Percentiles rank a stretch among this genome's conserved stretches.
Conservation (phyloP, 2,888 invertebrate genomes). For the Nephrotoma flavescens region DNA sequence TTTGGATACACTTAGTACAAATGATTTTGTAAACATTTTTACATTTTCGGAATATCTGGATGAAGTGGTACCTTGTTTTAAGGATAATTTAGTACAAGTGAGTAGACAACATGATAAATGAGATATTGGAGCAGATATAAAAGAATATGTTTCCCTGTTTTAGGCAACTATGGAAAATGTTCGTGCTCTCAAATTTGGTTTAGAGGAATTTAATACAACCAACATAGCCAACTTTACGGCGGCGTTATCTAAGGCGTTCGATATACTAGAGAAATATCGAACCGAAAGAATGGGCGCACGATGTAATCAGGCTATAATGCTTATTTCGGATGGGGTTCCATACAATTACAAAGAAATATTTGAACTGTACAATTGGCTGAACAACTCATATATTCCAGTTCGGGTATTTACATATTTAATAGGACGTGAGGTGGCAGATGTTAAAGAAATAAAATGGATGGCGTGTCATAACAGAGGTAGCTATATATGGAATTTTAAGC, state of each 20-base stretch:
- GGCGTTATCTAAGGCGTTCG: constrained; percentile 80
- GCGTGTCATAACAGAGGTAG: constrained; percentile 77
- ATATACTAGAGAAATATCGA: constrained; percentile 56
- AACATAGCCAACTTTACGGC: constrained; percentile 89
- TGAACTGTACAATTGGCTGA: constrained; percentile 72
- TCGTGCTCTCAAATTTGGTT: constrained; percentile 63
- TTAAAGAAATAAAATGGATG: constrained; percentile 93
- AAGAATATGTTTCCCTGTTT: background rate
- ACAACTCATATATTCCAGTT: constrained; percentile 63
- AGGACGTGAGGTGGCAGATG: constrained; percentile 85
- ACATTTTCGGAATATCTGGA: constrained; percentile 74
- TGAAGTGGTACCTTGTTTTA: constrained; percentile 77
- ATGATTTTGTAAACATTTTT: constrained; percentile 95
- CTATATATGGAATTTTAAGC: background rate
- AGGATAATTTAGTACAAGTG: constrained; percentile 79
- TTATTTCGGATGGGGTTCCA: constrained; percentile 97
- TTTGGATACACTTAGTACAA: constrained; percentile 89
- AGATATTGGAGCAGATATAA: background rate
- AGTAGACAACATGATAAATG: constrained; percentile 18
- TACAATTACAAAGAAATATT: constrained; percentile 89
- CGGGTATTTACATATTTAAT: constrained; percentile 97
- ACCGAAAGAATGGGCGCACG: constrained; percentile 48
- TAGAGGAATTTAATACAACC: constrained; percentile 64
- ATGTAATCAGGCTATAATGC: constrained; percentile 93
- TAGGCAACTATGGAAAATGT: constrained; percentile 77